Conservation (phyloP, 2,888 invertebrate genomes). For the Mimumesa dahlbomi region DNA sequence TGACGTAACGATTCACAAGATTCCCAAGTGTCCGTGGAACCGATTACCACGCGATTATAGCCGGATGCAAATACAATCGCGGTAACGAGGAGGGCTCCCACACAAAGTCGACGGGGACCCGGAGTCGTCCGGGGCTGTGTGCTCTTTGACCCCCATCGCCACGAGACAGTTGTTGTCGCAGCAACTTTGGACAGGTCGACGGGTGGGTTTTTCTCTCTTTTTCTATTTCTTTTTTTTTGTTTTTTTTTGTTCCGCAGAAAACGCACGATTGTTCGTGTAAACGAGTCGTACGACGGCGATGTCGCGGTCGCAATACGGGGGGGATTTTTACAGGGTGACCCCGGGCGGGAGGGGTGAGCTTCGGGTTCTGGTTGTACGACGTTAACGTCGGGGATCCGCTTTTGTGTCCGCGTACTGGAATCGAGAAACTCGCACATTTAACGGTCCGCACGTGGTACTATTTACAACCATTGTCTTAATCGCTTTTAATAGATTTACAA, state of each 20-base stretch:
- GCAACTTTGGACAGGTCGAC: constrained; percentile 65
- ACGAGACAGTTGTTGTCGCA: constrained; percentile 63
- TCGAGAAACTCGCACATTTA: constrained; percentile 1
- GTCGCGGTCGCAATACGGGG: constrained; percentile 46
- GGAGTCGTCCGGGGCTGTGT: constrained; percentile 26
- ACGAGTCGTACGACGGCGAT: constrained; percentile 55
- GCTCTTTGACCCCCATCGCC: constrained; percentile 60
- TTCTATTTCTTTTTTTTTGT: too few species aligned
- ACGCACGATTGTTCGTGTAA: constrained; percentile 63
- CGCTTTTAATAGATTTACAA: constrained; percentile 38
- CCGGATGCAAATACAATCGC: constrained; percentile 16
- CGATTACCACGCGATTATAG: neutral
- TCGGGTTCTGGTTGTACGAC: constrained; percentile 54
- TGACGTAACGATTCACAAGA: neutral
- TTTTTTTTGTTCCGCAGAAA: constrained; percentile 59
- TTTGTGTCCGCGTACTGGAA: constrained; percentile 48
- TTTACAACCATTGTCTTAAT: constrained; percentile 46
- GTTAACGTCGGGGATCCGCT: constrained; percentile 61
- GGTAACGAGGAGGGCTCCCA: constrained; percentile 32
- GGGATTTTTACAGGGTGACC: constrained; percentile 26
- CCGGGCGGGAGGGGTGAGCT: constrained; percentile 54
- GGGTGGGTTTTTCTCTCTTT: too few species aligned
- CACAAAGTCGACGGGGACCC: constrained; percentile 29
- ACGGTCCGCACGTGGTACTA: neutral
- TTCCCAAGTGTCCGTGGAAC: neutral